Evolutionary conservation across 2,888 invertebrate genomes (phyloP), one percentile per base, ranked within the genome.

Genomic region (Cremastobaeus sp.): DNA sequence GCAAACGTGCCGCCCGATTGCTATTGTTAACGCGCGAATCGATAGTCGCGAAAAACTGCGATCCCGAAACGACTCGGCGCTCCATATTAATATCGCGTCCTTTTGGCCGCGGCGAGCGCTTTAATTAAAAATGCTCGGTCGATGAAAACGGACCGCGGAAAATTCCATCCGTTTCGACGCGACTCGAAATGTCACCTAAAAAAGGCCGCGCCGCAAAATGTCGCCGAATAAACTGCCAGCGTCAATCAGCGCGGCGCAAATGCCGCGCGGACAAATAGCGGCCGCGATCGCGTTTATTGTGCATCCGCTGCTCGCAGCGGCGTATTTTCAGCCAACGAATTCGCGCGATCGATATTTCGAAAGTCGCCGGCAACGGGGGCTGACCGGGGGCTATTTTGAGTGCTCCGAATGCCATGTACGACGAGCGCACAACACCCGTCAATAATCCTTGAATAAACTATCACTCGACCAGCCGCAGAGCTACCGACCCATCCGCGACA

Each of bases 371-470:
- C 66, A 65, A 75, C 79, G 81, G 81, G 82, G 82, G 81, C 83
- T 84, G 82, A 80, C 81, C 83, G 81, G 79, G 81, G 83, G 84
- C 83, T 86, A 86, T 87, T 87, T 87, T 81, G 84, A 86, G 84
- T 82, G 80, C 76, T 73, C 80, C 79, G 78, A 79, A 80, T 78
- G 78, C 77, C 77, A 73, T 77, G 79, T 79, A 79, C 78, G 79
- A 79, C 78, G 83, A 78, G 81, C 82, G 81, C 80, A 83, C 79
- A 84, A 82, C 84, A 81, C 81, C 83, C 86, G 86, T 87, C 87
- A 85, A 87, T 87, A 87, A 86, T 86, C 87, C 86, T 82, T 85
- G 86, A 86, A 87, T 87, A 87, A 86, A 86, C 86, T 85, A 87
- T 86, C 85, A 84, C 81, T 80, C 83, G 80, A 79, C 81, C 83